Conservation (phyloP, 2,888 invertebrate species). For the Melipona beecheii region DNA sequence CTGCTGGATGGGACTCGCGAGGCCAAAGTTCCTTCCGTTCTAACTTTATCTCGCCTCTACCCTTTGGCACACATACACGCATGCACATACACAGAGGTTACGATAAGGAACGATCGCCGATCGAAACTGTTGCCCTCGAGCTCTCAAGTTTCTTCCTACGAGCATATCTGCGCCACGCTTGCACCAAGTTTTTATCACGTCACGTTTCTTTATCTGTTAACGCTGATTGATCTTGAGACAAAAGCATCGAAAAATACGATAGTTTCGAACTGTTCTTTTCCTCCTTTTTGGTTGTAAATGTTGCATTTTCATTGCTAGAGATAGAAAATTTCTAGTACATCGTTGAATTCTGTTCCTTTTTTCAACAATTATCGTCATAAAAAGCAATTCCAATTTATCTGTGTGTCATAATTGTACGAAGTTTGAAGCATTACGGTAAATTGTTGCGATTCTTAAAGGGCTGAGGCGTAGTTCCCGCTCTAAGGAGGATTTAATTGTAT, state of each 20-base stretch:
- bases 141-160: neutral
- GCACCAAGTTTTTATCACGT: neutral
- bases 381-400: too few species aligned
- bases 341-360: too few species aligned
- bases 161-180: neutral
- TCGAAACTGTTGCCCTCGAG: neutral
- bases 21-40: constrained; percentile 64
- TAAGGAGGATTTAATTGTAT: neutral
- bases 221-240: neutral
- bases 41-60: constrained; percentile 7
- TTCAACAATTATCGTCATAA: too few species aligned
- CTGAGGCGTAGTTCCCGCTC: neutral
- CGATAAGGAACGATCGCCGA: constrained; percentile 17
- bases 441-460: too few species aligned
- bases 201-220: neutral
- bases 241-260: too few species aligned
- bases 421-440: too few species aligned
- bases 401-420: too few species aligned
- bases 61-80: neutral
- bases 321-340: too few species aligned
- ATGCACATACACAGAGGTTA: neutral
- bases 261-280: neutral
- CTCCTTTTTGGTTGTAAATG: too few species aligned
- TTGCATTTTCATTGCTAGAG: too few species aligned
- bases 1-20: constrained; percentile 67